phyloP scores from a whole-genome alignment of 2,888 invertebrate genomes.

The Gisinianus flammeolus region DNA sequence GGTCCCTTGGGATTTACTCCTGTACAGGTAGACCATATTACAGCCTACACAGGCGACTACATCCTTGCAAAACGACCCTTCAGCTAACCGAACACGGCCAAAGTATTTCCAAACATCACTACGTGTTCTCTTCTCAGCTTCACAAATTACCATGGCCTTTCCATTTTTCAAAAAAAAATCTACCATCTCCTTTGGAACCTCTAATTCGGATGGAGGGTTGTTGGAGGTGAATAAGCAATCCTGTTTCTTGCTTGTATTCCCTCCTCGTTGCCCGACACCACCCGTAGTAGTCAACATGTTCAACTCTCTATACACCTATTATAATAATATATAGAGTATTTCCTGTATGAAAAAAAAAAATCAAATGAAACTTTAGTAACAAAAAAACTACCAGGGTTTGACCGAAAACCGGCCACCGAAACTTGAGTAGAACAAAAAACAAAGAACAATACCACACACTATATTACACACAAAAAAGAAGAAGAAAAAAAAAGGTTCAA shows the following conservation, averaged over 20 bases:
- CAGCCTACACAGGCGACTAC: slow-evolving; percentile 54
- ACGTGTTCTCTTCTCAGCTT: slow-evolving; percentile 50
- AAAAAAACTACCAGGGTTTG: no score
- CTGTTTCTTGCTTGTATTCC: neutral
- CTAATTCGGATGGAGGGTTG: slow-evolving; percentile 33
- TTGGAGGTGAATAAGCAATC: neutral
- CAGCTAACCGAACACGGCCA: slow-evolving; percentile 48
- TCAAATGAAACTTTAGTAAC: no score
- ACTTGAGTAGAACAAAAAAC: no score
- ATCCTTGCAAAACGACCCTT: slow-evolving; percentile 46
- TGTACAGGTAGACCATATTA: slow-evolving; percentile 48
- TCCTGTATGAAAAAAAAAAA: no score
- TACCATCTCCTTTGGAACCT: slow-evolving; percentile 48
- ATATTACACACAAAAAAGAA: no score
- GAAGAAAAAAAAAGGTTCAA: no score
- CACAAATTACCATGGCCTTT: slow-evolving; percentile 48
- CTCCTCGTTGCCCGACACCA: neutral
- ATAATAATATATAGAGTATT: no score
- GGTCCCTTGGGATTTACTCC: slow-evolving; percentile 53
- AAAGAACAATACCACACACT: no score
- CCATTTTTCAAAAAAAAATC: slow-evolving; percentile 42
- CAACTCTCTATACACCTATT: no score
- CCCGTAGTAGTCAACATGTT: neutral
- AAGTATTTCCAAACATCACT: slow-evolving; percentile 58
- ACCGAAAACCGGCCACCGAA: no score